A percentile compares a stretch with the other conserved stretches of the same genome.
These are phyloP conservation scores for Biston stratarius DNA, from an alignment of 2,888 invertebrate genomes.

Conservation along the genomic window DNA sequence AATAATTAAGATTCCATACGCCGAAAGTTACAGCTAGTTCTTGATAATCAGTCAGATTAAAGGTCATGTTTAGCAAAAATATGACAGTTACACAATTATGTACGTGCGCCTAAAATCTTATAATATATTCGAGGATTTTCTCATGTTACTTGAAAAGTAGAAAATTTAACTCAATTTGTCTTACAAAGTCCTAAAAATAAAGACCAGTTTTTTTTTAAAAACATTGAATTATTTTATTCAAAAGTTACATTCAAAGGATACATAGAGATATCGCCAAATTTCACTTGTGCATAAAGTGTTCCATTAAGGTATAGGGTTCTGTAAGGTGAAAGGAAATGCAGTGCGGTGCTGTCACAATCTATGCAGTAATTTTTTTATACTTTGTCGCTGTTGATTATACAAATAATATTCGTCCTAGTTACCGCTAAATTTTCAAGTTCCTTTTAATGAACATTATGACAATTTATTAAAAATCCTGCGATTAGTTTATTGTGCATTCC, in stretches of 20 bases:
- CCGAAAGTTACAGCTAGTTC: not conserved
- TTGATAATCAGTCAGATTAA: too few relatives aligned
- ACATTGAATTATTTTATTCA: too few relatives aligned
- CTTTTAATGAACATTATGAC: not conserved
- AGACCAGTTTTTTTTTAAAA: too few relatives aligned
- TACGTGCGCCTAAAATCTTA: too few relatives aligned
- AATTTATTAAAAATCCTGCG: not conserved
- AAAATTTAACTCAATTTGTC: too few relatives aligned
- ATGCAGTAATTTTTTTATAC: conserved; percentile 39
- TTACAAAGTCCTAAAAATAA: too few relatives aligned
- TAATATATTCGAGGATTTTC: too few relatives aligned
- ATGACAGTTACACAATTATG: too few relatives aligned
- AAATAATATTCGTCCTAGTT: not conserved
- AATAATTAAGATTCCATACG: not conserved
- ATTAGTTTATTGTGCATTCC: too few relatives aligned
- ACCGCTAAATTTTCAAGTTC: not conserved
- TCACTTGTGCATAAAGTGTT: not conserved
- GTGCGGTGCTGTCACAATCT: conserved; percentile 47
- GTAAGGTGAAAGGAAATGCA: conserved; percentile 32
- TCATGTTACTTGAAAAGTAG: too few relatives aligned
- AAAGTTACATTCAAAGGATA: too few relatives aligned
- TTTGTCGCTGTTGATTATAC: not conserved
- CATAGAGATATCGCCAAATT: not conserved
- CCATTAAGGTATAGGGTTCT: conserved; percentile 2
- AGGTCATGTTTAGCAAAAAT: too few relatives aligned